Percentiles rank a stretch among this genome's conserved stretches.
Conservation (phyloP, 2,797 vertebrate genomes). For the Setipinna tenuifilis region DNA sequence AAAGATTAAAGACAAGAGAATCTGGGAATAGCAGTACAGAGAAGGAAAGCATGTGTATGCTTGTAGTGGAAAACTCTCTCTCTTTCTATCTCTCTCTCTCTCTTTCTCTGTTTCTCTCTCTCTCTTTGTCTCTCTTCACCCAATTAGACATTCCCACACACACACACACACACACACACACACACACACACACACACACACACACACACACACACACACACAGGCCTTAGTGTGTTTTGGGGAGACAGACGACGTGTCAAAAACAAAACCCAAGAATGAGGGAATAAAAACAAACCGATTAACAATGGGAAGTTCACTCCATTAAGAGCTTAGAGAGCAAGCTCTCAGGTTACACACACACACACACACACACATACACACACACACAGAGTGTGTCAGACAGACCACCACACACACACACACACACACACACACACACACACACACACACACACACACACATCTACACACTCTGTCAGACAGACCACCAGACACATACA, state of each 20-base stretch:
- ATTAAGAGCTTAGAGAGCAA: conserved; percentile 76
- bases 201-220: conserved; percentile 52
- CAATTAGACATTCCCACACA: not conserved
- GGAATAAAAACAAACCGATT: conserved; percentile 74
- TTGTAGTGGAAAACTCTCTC: not conserved
- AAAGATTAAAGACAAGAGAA: not conserved
- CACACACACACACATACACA: conserved; percentile 73
- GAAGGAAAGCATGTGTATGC: not conserved
- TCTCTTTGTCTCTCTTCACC: too few species aligned
- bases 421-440: conserved; percentile 28
- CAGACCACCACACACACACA: conserved; percentile 50
- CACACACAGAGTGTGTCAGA: conserved; percentile 57
- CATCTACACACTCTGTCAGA: too few species aligned
- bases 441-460: too few species aligned
- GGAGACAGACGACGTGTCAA: conserved; percentile 67
- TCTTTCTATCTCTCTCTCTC: not conserved
- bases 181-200: not conserved
- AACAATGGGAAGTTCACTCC: conserved; percentile 77
- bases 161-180: not conserved
- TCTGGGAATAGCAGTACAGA: not conserved
- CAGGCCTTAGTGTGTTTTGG: conserved; percentile 36
- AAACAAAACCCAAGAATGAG: conserved; percentile 61
- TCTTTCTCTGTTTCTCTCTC: not conserved
- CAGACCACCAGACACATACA: too few species aligned
- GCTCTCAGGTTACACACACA: conserved; percentile 72